Evolutionary conservation across 2,888 invertebrate genomes (phyloP).

Genomic region (Agriopis leucophaearia): DNA sequence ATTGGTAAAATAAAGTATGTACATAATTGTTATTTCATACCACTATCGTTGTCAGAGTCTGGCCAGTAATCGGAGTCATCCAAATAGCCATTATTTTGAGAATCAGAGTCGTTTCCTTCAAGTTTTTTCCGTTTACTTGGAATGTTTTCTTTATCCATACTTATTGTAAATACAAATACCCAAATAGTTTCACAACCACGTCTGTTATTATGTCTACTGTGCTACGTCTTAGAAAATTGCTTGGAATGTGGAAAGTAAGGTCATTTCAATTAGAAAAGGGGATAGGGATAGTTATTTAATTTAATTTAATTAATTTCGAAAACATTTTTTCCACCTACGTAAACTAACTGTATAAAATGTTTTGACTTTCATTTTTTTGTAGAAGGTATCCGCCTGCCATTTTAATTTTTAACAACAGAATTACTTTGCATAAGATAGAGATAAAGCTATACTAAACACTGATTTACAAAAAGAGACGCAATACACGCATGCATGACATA

Average conservation of each 20-base stretch:
- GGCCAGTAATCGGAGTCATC: conserved; percentile 78
- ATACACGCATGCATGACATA: neutral
- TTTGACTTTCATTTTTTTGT: neutral
- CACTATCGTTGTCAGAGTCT: conserved; percentile 70
- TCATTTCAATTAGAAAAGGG: neutral
- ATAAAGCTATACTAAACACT: neutral
- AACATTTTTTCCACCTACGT: neutral
- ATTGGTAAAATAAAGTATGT: neutral
- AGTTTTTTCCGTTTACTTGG: conserved; percentile 72
- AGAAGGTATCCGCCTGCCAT: neutral
- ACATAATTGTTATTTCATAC: conserved; percentile 43
- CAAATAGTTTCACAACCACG: conserved; percentile 38
- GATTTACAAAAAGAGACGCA: neutral
- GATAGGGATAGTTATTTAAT: neutral
- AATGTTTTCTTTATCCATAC: conserved; percentile 76
- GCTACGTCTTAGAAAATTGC: conserved; percentile 21
- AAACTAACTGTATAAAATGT: neutral
- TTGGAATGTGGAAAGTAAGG: conserved; percentile 14
- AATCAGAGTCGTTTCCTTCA: conserved; percentile 62
- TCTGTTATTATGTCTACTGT: no score
- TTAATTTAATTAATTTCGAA: neutral
- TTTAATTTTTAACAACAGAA: neutral
- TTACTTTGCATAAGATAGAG: conserved; percentile 2
- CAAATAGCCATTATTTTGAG: conserved; percentile 61
- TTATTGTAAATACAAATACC: conserved; percentile 34